Evolutionary conservation across 2,888 invertebrate species (phyloP), one percentile per base, ranked within the genome.

Genomic region (Melanostoma scalare): DNA sequence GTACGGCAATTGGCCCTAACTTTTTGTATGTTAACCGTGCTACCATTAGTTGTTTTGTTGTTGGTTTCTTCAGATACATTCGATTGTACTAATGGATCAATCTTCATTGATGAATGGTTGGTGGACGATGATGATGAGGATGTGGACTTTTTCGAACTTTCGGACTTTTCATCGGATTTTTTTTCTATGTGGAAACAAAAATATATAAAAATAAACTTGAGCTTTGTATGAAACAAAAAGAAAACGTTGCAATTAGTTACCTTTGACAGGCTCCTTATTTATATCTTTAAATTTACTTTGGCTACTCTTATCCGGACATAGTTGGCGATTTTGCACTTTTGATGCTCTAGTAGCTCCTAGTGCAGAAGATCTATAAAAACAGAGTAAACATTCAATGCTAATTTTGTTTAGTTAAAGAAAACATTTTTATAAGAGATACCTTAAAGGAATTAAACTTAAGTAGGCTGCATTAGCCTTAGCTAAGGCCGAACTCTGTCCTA

Each of bases 1-100:
- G 96, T 95, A 88, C 96, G 96, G 89, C 96, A 96, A 85, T 96
- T 96, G 8, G 96, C 95, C 89, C 94, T 96, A 88, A 92, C 93
- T 92, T 93, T 94, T 88, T 95, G 95, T 86, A 95, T 86, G 81
- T 88, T 88, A 8, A 86, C 86, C 73, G 75, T 81, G 77, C 81
- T 86, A 40, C 81, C 86, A 71, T 85, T 86, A 55, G 46, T 73
- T 6, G 75, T 86, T 80, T 87, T 87, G 77, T 82, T 72, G 30
- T 71, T 78, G 71, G 85, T 69, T 79, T 81, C 85, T 33, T 79
- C 85, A 42, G 85, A 80, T 80, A 72, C 61, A 65, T 89, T 94
- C 94, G n/a, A 92, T 80, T 78, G 85, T 80, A 78, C 81, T 74
- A 78, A 77, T 40, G 72, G 48, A 69, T 85, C 85, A 69, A 81